Percentiles rank a stretch among this genome's conserved stretches.
These are phyloP conservation scores for Malurus elegans DNA, from an alignment of 2,113 vertebrate genomes.

Conservation along the genomic window DNA sequence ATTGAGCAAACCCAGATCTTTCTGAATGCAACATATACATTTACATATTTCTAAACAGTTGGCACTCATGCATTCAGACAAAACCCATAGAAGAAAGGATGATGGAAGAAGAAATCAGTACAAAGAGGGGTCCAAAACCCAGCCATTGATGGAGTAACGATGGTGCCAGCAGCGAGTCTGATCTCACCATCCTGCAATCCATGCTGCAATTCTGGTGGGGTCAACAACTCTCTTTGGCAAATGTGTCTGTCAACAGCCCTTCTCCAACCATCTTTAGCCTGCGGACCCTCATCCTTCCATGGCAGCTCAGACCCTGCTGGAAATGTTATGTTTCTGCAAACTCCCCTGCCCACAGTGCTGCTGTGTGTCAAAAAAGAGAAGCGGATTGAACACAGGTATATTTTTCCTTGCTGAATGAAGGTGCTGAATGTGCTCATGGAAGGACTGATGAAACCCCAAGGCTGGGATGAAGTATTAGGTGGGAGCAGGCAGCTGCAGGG, in stretches of 20 bases:
- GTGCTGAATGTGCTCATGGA: not conserved
- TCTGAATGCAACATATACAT: not conserved
- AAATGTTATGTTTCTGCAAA: not conserved
- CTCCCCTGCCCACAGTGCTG: not conserved
- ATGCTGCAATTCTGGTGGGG: rapidly evolving
- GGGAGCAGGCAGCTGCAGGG: not conserved
- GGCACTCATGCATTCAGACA: not conserved
- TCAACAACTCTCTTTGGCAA: not conserved
- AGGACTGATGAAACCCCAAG: not conserved
- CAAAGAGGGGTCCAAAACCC: not conserved
- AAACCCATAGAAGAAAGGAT: not conserved
- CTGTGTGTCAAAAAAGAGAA: not conserved
- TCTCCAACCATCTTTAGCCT: not conserved
- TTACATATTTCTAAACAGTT: not conserved
- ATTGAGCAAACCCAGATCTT: not conserved
- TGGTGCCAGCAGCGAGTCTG: not conserved
- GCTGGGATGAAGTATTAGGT: not conserved
- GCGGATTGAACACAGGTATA: not conserved
- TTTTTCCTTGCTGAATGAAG: not conserved
- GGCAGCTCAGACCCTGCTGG: not conserved
- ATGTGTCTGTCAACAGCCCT: rapidly evolving
- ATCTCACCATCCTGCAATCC: not conserved
- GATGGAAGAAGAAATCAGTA: not conserved
- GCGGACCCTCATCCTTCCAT: not conserved
- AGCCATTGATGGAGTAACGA: not conserved